Conservation (phyloP, 1,140 invertebrate genomes). For the Drosophila sulfurigaster region DNA sequence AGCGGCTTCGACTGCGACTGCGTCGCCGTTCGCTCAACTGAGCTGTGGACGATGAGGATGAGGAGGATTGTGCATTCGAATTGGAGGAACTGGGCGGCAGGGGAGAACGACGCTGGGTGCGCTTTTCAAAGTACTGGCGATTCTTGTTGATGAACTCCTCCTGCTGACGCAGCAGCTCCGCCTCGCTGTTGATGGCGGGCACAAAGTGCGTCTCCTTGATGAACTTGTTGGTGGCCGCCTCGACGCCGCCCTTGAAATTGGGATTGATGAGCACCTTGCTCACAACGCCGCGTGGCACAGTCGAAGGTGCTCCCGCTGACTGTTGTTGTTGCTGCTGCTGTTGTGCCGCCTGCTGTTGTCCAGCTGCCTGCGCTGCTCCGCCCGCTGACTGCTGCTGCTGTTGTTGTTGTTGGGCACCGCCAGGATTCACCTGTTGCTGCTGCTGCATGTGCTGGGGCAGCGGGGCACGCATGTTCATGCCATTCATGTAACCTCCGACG, state of each 20-base stretch:
- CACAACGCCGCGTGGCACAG: conserved; percentile 59
- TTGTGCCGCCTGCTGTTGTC: conserved; percentile 23
- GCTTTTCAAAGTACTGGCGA: conserved; percentile 82
- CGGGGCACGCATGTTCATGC: conserved; percentile 69
- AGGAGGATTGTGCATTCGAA: conserved; percentile 16
- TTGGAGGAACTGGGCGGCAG: conserved; percentile 53
- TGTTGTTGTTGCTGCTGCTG: conserved; percentile 13
- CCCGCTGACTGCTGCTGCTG: conserved; percentile 26
- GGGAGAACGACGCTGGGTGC: conserved; percentile 72
- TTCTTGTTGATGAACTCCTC: conserved; percentile 85
- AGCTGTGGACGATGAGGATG: conserved; percentile 1
- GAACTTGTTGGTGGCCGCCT: conserved; percentile 84
- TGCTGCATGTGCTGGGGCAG: conserved; percentile 49
- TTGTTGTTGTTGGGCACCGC: conserved; percentile 38
- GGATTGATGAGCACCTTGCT: conserved; percentile 84
- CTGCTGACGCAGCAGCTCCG: conserved; percentile 81
- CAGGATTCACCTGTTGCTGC: conserved; percentile 17
- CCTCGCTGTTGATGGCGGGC: conserved; percentile 77
- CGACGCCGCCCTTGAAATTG: conserved; percentile 84
- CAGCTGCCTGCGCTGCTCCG: conserved; percentile 37
- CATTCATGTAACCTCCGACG: conserved; percentile 66
- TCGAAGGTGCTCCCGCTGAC: conserved; percentile 25
- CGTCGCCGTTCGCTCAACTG: conserved; percentile 49
- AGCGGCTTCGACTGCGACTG: conserved; percentile 75
- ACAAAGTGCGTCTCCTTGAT: conserved; percentile 84